These are phyloP conservation scores for Parazoanthus atlanticus DNA, from an alignment of 92 coral and sea anemone species.

Conservation along the genomic window DNA sequence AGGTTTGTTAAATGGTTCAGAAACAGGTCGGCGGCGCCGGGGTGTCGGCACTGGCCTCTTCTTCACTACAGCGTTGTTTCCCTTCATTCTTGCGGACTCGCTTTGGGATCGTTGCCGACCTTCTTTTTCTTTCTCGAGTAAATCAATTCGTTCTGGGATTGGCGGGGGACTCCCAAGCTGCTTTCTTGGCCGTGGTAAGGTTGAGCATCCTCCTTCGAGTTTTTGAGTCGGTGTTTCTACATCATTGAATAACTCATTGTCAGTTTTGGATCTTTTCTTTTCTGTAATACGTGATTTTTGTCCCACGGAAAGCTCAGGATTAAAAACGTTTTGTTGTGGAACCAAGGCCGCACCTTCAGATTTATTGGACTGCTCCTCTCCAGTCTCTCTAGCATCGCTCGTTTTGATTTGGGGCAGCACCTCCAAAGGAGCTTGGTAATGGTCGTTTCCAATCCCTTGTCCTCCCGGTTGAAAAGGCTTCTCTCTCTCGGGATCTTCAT, in stretches of 20 bases:
- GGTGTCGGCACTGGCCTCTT: conserved; percentile 35
- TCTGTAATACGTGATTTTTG: background rate
- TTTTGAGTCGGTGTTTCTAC: background rate
- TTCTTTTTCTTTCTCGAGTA: background rate
- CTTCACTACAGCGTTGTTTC: background rate
- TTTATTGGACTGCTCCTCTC: background rate
- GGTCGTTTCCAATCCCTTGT: background rate
- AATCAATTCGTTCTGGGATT: conserved; percentile 15
- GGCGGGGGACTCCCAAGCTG: background rate
- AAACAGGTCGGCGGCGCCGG: background rate
- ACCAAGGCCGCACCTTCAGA: background rate
- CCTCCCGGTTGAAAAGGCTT: background rate
- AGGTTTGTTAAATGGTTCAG: background rate
- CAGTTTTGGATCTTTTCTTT: too few species aligned
- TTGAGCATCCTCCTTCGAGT: background rate
- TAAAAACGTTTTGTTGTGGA: background rate
- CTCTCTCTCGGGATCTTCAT: background rate
- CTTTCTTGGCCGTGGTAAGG: background rate
- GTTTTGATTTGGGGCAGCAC: background rate
- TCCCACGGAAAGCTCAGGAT: background rate
- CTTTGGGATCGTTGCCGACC: background rate
- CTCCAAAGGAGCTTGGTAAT: background rate
- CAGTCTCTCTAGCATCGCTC: background rate
- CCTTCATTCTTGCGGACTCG: background rate
- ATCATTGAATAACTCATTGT: background rate